Percentiles rank a stretch among this genome's conserved stretches.
Evolutionary conservation across 2,797 vertebrate species (phyloP).

Genomic region (Arrhamphus sclerolepis): DNA sequence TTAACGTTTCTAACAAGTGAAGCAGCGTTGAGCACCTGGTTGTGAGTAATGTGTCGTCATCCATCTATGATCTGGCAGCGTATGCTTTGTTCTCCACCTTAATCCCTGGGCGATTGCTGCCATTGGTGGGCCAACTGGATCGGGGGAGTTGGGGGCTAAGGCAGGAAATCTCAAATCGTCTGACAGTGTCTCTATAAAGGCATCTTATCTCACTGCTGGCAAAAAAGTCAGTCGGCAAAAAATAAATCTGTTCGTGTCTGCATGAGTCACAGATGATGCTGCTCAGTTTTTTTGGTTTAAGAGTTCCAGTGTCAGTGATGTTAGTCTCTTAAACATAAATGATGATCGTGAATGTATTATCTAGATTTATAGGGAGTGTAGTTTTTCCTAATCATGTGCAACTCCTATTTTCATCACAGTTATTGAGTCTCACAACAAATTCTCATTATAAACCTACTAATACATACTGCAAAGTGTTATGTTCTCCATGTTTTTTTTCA

Average conservation of each 20-base stretch:
- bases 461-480: too few relatives aligned
- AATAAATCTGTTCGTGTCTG: conserved; percentile 18
- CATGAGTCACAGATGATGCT: conserved; percentile 17
- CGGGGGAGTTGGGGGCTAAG: conserved; percentile 56
- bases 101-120: conserved; percentile 62
- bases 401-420: neutral
- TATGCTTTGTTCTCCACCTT: conserved; percentile 57
- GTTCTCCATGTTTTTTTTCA: neutral
- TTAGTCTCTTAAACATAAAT: neutral
- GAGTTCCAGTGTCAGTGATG: neutral
- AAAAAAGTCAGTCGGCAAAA: conserved; percentile 17
- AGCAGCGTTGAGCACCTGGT: conserved; percentile 14
- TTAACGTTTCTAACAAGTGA: neutral
- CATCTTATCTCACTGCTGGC: conserved; percentile 52
- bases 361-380: neutral
- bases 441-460: too few relatives aligned
- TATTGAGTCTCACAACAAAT: too few relatives aligned
- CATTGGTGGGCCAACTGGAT: conserved; percentile 46
- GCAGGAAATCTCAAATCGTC: conserved; percentile 51
- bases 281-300: neutral
- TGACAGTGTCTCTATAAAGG: conserved; percentile 36
- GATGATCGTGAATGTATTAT: neutral
- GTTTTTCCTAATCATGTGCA: neutral
- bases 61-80: conserved; percentile 52
- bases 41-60: conserved; percentile 51